These are phyloP conservation scores for Labeo rohita DNA, from an alignment of 2,113 vertebrate species.

Conservation along the genomic window DNA sequence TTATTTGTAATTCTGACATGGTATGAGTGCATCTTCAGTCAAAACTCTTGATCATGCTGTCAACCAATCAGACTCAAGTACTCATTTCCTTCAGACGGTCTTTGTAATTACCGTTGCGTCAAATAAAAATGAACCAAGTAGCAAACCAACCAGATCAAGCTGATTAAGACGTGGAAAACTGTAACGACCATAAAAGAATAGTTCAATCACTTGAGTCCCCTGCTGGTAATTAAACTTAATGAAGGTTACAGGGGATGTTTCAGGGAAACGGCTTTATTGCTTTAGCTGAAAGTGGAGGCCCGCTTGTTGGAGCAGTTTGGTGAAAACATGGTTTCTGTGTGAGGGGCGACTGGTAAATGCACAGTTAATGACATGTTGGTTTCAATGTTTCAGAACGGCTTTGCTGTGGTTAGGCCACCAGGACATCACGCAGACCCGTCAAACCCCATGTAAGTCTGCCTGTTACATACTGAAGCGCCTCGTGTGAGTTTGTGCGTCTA, in stretches of 20 bases:
- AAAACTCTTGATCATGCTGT: not conserved
- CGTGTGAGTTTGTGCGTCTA: not conserved
- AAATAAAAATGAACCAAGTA: slow-evolving; percentile 15
- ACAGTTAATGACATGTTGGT: slow-evolving; percentile 28
- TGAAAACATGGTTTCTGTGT: slow-evolving; percentile 34
- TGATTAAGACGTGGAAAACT: slow-evolving; percentile 15
- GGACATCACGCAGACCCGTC: slow-evolving; percentile 93
- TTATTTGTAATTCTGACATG: not conserved
- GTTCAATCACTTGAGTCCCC: not conserved
- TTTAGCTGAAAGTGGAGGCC: not conserved
- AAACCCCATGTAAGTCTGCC: slow-evolving; percentile 87
- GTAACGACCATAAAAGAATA: not conserved
- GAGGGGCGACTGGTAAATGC: not conserved
- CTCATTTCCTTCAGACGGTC: not conserved
- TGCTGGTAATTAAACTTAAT: slow-evolving; percentile 27
- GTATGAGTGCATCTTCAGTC: not conserved
- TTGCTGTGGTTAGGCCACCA: slow-evolving; percentile 93
- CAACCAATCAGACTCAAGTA: not conserved
- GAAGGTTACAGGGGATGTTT: slow-evolving; percentile 7
- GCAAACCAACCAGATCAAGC: not conserved
- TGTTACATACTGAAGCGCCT: not conserved
- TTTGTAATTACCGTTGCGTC: not conserved
- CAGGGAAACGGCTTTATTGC: slow-evolving; percentile 3
- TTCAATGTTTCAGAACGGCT: slow-evolving; percentile 84
- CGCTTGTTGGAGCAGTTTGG: slow-evolving; percentile 17